Evolutionary conservation across 2,113 vertebrate genomes (phyloP).

Genomic region (Potamarius usumacintae): DNA sequence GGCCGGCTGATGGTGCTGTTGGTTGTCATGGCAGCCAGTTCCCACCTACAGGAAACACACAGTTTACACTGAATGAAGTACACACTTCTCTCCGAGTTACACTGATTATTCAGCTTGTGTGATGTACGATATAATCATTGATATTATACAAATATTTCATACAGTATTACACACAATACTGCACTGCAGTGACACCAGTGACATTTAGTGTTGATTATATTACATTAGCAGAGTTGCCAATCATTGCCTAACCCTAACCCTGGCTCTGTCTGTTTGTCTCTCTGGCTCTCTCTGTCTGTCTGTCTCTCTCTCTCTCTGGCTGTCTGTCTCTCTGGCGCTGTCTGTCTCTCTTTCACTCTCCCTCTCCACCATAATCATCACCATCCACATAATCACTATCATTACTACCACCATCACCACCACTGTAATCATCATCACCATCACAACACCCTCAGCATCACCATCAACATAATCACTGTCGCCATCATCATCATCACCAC

Average conservation of each 20-base stretch:
- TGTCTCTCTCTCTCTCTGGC: too few relatives aligned
- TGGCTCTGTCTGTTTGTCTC: too few relatives aligned
- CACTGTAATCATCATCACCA: background rate
- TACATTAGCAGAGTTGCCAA: too few relatives aligned
- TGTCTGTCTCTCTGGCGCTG: too few relatives aligned
- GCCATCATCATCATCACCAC: too few relatives aligned
- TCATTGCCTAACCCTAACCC: too few relatives aligned
- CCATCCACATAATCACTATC: background rate
- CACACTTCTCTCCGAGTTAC: background rate
- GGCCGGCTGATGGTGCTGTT: constrained; percentile 99
- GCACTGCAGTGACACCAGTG: too few relatives aligned
- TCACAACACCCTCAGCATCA: background rate
- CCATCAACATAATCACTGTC: background rate
- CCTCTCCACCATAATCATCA: too few relatives aligned
- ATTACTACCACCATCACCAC: background rate
- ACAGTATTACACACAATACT: background rate
- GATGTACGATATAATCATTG: background rate
- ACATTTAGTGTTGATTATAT: too few relatives aligned
- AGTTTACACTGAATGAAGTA: background rate
- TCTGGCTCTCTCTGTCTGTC: too few relatives aligned
- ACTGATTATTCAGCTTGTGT: background rate
- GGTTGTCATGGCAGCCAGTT: constrained; percentile 98
- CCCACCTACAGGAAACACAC: constrained; percentile 81
- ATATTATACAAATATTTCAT: background rate
- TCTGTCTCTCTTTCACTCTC: too few relatives aligned